Conservation (phyloP, 2,888 invertebrate species). For the Desoria tigrina region DNA sequence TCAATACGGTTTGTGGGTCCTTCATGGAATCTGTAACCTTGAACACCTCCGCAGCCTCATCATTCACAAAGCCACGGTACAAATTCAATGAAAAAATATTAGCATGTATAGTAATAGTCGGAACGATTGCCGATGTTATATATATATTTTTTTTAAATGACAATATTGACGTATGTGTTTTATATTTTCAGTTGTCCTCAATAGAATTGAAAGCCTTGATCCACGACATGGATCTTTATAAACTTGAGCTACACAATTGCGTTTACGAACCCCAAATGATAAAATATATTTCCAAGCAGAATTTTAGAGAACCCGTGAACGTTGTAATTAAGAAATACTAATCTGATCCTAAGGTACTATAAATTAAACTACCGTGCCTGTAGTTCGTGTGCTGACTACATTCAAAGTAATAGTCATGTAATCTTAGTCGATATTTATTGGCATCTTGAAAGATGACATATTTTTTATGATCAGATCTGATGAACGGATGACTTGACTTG, state of each 20-base stretch:
- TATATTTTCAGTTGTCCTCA: conserved; percentile 4
- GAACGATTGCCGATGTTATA: too few species aligned
- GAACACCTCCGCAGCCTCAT: background rate
- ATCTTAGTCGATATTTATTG: too few species aligned
- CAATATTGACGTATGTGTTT: background rate
- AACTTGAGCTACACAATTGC: conserved; percentile 5
- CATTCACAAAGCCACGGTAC: conserved; percentile 10
- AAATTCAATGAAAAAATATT: too few species aligned
- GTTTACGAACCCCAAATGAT: background rate
- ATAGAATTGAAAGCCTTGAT: conserved; percentile 1
- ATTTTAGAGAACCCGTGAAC: background rate
- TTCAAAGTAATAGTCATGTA: too few species aligned
- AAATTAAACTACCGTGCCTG: too few species aligned
- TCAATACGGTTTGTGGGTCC: background rate
- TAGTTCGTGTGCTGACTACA: too few species aligned
- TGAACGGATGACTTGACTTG: too few species aligned
- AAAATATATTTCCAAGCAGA: background rate
- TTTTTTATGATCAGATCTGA: too few species aligned
- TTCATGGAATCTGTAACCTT: conserved; percentile 5
- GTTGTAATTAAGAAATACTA: background rate
- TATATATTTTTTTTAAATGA: too few species aligned
- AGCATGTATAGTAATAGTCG: too few species aligned
- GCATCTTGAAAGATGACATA: too few species aligned
- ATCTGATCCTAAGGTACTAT: too few species aligned
- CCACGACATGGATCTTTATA: background rate